A percentile compares a stretch with the other conserved stretches of the same genome.
These are phyloP conservation scores for Diorhabda carinulata DNA, from an alignment of 1,140 invertebrate genomes.

Conservation along the genomic window DNA sequence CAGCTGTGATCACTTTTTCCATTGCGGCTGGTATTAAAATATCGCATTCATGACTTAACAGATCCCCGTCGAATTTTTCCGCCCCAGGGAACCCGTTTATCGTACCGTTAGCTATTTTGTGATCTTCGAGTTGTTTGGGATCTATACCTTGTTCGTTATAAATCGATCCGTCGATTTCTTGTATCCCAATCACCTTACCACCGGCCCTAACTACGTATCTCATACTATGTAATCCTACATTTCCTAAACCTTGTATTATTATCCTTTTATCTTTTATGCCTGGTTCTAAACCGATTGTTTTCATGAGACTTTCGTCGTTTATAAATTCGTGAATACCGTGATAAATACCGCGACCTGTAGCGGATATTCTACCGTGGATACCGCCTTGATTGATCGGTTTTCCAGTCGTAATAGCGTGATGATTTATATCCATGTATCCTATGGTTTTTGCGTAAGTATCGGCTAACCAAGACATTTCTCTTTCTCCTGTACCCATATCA, in stretches of 20 bases:
- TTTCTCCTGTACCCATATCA: conserved; percentile 96
- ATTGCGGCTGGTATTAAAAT: conserved; percentile 96
- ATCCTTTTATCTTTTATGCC: conserved; percentile 97
- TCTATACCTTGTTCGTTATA: conserved; percentile 93
- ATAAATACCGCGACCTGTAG: conserved; percentile 96
- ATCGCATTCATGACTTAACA: conserved; percentile 92
- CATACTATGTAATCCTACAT: conserved; percentile 98
- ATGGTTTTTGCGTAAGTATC: conserved; percentile 98
- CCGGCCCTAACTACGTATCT: conserved; percentile 93
- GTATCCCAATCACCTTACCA: conserved; percentile 89
- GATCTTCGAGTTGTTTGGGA: conserved; percentile 87
- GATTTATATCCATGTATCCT: conserved; percentile 93
- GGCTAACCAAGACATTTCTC: conserved; percentile 99
- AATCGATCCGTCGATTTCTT: conserved; percentile 92
- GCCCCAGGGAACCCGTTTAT: conserved; percentile 93
- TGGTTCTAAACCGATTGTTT: conserved; percentile 89
- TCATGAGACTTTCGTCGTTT: conserved; percentile 95
- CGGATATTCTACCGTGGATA: conserved; percentile 95
- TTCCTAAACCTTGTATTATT: conserved; percentile 98
- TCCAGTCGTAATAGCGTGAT: conserved; percentile 97
- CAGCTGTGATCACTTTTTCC: conserved; percentile 93
- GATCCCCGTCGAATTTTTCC: conserved; percentile 79
- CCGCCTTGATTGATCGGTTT: conserved; percentile 93
- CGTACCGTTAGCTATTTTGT: conserved; percentile 83
- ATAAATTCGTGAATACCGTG: conserved; percentile 98